Percentiles rank a stretch among this genome's conserved stretches.
Conservation (phyloP, 2,113 vertebrate species). For the Pygoscelis adeliae region DNA sequence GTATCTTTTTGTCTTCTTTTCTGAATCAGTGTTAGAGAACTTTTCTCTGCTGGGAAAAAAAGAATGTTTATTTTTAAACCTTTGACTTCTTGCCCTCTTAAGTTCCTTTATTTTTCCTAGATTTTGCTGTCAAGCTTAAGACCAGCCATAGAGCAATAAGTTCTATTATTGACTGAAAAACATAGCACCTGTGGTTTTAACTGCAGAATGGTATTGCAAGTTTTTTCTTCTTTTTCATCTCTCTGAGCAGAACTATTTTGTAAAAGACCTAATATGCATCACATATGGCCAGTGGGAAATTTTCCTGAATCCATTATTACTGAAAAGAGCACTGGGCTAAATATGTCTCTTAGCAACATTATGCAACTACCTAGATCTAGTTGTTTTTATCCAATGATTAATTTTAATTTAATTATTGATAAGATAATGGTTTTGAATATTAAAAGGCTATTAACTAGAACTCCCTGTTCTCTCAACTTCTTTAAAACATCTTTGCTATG, state of each 20-base stretch:
- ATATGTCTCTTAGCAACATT: not conserved
- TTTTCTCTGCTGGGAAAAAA: not conserved
- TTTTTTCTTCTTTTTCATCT: not conserved
- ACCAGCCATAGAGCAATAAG: accelerated
- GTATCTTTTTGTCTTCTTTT: not conserved
- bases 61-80: not conserved
- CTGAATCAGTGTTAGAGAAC: not conserved
- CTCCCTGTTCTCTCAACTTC: not conserved
- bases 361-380: not conserved
- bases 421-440: not conserved
- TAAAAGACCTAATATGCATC: not conserved
- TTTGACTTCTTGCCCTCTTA: not conserved
- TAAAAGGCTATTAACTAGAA: not conserved
- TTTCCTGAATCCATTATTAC: not conserved
- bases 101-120: not conserved
- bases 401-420: not conserved
- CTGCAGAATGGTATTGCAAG: not conserved
- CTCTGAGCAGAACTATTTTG: not conserved
- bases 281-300: not conserved
- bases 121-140: not conserved
- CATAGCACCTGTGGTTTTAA: not conserved
- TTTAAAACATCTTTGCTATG: not conserved
- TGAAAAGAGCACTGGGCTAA: not conserved
- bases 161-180: not conserved
- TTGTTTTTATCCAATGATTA: not conserved